phyloP scores from a whole-genome alignment of 2,797 vertebrate genomes.

The Sebastolobus alascanus region DNA sequence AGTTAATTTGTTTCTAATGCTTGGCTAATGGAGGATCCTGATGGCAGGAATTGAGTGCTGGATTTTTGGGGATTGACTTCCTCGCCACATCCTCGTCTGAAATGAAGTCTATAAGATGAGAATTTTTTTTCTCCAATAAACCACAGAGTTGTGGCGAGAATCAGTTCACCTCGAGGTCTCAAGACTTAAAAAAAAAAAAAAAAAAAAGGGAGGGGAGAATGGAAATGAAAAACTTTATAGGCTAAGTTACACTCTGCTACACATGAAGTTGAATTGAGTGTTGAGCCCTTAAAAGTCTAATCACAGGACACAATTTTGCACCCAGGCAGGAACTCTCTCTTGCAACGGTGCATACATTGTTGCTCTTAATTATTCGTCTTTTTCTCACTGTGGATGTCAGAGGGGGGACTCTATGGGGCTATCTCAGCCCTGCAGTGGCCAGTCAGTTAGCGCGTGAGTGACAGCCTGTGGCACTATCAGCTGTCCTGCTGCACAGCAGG shows the following conservation, averaged over 20 bases:
- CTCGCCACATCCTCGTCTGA: slow-evolving; percentile 63
- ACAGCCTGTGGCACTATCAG: slow-evolving; percentile 85
- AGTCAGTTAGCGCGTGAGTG: slow-evolving; percentile 81
- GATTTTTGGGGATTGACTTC: slow-evolving; percentile 75
- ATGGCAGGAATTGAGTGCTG: slow-evolving; percentile 77
- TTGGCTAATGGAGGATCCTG: slow-evolving; percentile 85
- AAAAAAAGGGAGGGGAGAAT: slow-evolving; percentile 4
- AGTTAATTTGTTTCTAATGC: slow-evolving; percentile 88
- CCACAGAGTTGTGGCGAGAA: slow-evolving; percentile 27
- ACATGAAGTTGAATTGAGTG: slow-evolving; percentile 43
- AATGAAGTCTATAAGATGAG: slow-evolving; percentile 67
- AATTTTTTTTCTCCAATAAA: slow-evolving; percentile 42
- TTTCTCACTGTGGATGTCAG: slow-evolving; percentile 61
- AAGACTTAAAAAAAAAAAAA: slow-evolving; percentile 15
- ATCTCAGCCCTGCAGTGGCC: slow-evolving; percentile 82
- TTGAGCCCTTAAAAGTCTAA: slow-evolving; percentile 44
- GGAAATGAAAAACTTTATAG: slow-evolving; percentile 53
- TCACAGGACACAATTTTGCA: slow-evolving; percentile 40
- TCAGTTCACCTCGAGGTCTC: slow-evolving; percentile 53
- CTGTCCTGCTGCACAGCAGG: slow-evolving; percentile 80
- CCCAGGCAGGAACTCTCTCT: slow-evolving; percentile 37
- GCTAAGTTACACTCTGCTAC: slow-evolving; percentile 49
- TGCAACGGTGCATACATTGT: slow-evolving; percentile 58
- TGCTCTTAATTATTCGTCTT: slow-evolving; percentile 60
- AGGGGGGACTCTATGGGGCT: slow-evolving; percentile 69